These are phyloP conservation scores for Acomys russatus DNA, from an alignment of 2,797 vertebrate genomes.

Conservation along the genomic window DNA sequence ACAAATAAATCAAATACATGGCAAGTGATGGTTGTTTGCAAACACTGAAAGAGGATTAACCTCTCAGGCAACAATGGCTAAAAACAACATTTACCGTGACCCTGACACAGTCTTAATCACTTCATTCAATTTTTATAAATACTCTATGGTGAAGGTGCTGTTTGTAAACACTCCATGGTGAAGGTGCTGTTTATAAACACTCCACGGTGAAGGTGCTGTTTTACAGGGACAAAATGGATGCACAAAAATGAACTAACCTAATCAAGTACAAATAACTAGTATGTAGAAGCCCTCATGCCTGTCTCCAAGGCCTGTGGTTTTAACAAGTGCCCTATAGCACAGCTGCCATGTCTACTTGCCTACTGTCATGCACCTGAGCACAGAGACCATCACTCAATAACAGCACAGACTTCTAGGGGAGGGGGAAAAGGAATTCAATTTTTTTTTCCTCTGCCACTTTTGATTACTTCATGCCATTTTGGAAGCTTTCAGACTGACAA, in stretches of 20 bases:
- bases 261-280: neutral
- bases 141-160: neutral
- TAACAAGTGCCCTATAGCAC: neutral
- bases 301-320: neutral
- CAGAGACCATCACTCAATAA: neutral
- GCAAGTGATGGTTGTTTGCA: neutral
- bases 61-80: neutral
- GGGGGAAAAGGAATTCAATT: conserved; percentile 45
- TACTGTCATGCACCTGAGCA: neutral
- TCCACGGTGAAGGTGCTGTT: neutral
- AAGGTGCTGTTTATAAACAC: neutral
- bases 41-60: conserved; percentile 36
- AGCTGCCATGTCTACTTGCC: neutral
- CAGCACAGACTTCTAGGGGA: neutral
- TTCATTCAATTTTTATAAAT: conserved; percentile 37
- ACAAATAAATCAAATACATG: neutral
- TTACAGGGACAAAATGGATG: neutral
- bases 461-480: conserved; percentile 30
- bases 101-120: conserved; percentile 2
- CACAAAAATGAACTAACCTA: neutral
- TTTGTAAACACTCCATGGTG: too few relatives aligned
- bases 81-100: neutral
- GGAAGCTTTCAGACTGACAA: conserved; percentile 34
- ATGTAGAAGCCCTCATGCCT: neutral
- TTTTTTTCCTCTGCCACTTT: conserved; percentile 4